Evolutionary conservation across 2,888 invertebrate species (phyloP).

Genomic region (Antitype chi): DNA sequence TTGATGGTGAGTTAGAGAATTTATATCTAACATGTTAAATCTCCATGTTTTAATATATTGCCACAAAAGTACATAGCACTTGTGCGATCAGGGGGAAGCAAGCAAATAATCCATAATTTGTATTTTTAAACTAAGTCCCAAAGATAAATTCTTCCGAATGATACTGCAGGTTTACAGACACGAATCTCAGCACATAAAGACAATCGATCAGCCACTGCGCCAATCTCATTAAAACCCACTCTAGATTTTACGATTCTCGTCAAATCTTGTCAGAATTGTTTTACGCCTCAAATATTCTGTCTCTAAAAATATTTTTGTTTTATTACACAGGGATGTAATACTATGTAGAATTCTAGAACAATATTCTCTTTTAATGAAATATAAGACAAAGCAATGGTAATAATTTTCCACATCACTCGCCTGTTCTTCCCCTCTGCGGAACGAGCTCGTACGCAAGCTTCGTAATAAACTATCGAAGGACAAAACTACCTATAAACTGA

Average conservation of each 20-base stretch:
- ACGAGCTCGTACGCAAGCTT: not conserved
- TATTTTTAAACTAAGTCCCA: not conserved
- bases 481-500: constrained; percentile 43
- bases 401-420: not conserved
- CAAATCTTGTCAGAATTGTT: constrained; percentile 48
- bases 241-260: constrained; percentile 48
- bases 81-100: no score
- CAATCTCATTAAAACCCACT: constrained; percentile 52
- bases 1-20: not conserved
- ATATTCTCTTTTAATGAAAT: not conserved
- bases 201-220: constrained; percentile 49
- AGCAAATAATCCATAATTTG: not conserved
- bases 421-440: not conserved
- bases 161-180: constrained; percentile 5
- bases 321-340: not conserved
- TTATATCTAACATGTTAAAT: not conserved
- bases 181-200: constrained; percentile 38
- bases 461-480: constrained; percentile 34
- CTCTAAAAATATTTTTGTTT: constrained; percentile 21
- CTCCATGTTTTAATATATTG: not conserved
- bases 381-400: not conserved
- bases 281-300: constrained; percentile 43
- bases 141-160: not conserved
- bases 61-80: not conserved
- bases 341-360: not conserved